Evolutionary conservation across 1,140 invertebrate genomes (phyloP), one percentile per base, ranked within the genome.

Genomic region (Parapsyche elsis): DNA sequence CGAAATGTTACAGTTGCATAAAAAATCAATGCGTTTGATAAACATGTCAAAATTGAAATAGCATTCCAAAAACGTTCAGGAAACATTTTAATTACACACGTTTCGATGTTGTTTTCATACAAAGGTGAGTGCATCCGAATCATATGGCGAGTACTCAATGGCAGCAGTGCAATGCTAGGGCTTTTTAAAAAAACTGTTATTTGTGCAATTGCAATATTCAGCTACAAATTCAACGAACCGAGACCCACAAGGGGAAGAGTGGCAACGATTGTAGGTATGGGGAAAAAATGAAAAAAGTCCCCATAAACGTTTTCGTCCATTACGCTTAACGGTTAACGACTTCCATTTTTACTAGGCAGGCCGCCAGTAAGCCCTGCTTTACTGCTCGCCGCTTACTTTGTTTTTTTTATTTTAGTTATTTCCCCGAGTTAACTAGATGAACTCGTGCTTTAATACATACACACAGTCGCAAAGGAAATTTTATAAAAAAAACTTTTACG

Each of bases 341-440:
- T 71, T 67, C 67, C 76, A 71, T 78, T 70, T 78, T 78, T 78
- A 78, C 61, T 71, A 78, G 76, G 76, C 76, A 78, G 44, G n/a
- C 19, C 45, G 76, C 76, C 76, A 78, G 67, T 77, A 77, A 77
- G 61, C 61, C 61, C n/a, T 19, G 38, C 61, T 71, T 71, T 78
- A 78, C 61, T 71, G 19, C 21, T 46, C 38, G 16, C 45, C 23
- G 16, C 45, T 21, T 57, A 23, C 21, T n/a, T 14, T 9, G 12
- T 71, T 74, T 74, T 46, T 73, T 73, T 73, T 46, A 16, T 73
- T 67, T 67, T 26, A 12, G 64, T 67, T 67, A 26, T 61, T 67
- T 67, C 14, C 24, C 24, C 14, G 64, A 67, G 64, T 24, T 67
- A 67, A 67, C 64, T 67, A 67, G 24, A 67, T 67, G 64, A 67